Conservation (phyloP, 1,140 invertebrate species). For the Drosophila baimaii region DNA sequence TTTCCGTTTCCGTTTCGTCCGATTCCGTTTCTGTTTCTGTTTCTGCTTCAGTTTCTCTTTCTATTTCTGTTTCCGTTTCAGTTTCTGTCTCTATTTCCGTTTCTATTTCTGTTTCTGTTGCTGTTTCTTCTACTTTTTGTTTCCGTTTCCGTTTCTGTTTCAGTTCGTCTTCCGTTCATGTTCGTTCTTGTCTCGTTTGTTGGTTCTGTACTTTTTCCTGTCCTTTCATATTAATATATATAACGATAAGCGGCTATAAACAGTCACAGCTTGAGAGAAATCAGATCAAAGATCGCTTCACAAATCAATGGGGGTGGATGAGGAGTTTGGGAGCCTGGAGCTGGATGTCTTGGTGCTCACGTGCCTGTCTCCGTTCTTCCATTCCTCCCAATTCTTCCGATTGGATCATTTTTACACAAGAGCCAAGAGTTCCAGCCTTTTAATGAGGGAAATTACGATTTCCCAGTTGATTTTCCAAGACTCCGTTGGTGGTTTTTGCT, state of each 20-base stretch:
- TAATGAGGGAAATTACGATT: neutral
- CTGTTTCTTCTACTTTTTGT: too few relatives aligned
- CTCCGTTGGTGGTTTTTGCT: constrained; percentile 26
- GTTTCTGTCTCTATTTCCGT: too few relatives aligned
- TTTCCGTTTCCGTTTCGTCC: neutral
- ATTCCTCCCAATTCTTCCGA: neutral
- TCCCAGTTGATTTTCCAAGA: neutral
- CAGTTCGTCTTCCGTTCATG: neutral
- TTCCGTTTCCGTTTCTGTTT: neutral
- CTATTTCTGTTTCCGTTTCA: too few relatives aligned
- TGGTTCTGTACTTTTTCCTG: neutral
- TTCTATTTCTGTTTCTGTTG: neutral
- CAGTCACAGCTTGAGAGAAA: constrained; percentile 41
- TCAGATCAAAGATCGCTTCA: constrained; percentile 24
- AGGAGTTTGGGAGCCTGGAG: too few relatives aligned
- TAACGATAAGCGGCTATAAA: constrained; percentile 30
- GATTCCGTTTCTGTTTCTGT: neutral
- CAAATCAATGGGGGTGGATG: neutral
- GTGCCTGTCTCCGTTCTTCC: neutral
- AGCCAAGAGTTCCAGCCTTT: constrained; percentile 3
- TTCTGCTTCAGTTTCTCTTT: neutral
- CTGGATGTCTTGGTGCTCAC: neutral
- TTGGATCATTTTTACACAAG: neutral
- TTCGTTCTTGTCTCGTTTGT: neutral
- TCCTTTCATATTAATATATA: constrained; percentile 14